Evolutionary conservation across 2,888 invertebrate species (phyloP).

Genomic region (Archips xylosteana): DNA sequence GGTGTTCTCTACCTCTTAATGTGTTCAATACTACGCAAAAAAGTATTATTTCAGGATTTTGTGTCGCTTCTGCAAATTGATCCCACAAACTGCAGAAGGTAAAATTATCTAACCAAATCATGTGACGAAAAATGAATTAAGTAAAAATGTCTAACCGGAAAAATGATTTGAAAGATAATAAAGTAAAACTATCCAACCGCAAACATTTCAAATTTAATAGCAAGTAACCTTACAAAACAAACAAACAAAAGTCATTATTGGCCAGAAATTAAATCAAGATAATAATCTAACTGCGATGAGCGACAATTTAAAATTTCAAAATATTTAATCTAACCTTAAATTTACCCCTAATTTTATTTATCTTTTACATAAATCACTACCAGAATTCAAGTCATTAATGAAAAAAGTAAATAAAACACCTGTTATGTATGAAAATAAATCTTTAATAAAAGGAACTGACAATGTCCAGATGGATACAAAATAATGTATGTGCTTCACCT

Average conservation of each 20-base stretch:
- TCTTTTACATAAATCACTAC: not conserved
- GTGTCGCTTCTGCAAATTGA: conserved; percentile 1
- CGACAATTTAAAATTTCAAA: not conserved
- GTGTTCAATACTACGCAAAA: no score
- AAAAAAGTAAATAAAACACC: not conserved
- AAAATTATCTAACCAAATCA: conserved; percentile 4
- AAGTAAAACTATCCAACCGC: not conserved
- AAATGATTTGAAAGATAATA: not conserved
- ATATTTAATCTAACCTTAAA: not conserved
- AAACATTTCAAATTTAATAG: not conserved
- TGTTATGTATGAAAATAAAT: no score
- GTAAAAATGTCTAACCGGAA: not conserved
- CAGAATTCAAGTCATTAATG: not conserved
- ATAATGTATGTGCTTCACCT: no score
- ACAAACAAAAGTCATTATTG: not conserved
- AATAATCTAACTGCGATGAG: not conserved
- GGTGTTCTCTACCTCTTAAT: not conserved
- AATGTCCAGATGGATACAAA: no score
- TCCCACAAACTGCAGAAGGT: not conserved
- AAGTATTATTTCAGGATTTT: not conserved
- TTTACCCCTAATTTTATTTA: not conserved
- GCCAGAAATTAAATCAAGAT: not conserved
- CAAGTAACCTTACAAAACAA: no score
- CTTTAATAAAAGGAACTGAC: no score
- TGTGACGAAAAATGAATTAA: not conserved